Percentiles rank a stretch among this genome's conserved stretches.
Evolutionary conservation across 2,797 vertebrate species (phyloP).

Genomic region (Erpetoichthys calabaricus): DNA sequence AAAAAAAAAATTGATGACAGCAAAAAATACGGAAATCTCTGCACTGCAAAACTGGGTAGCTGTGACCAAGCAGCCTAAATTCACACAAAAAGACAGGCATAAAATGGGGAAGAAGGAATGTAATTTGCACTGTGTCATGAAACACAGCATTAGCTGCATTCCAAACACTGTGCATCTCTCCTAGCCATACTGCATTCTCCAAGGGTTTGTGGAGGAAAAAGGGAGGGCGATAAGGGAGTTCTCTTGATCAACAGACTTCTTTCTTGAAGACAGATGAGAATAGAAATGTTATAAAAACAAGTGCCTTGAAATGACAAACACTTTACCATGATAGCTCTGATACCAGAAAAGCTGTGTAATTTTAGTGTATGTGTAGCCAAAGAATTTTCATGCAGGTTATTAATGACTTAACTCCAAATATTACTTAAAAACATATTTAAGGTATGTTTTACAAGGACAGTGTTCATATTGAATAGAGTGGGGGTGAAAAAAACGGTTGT

Average conservation of each 20-base stretch:
- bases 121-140: conserved; percentile 5
- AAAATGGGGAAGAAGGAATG: conserved; percentile 7
- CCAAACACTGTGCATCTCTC: conserved; percentile 6
- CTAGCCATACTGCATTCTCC: conserved; percentile 6
- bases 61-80: conserved; percentile 5
- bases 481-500: no score
- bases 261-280: conserved; percentile 32
- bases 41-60: no score
- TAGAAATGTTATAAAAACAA: conserved; percentile 37
- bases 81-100: conserved; percentile 9
- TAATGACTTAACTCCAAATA: no score
- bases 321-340: conserved; percentile 16
- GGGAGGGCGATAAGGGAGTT: conserved; percentile 21
- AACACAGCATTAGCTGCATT: conserved; percentile 13
- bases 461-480: no score
- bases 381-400: no score
- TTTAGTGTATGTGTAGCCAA: no score
- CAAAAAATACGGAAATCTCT: no score
- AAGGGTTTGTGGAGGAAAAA: conserved; percentile 11
- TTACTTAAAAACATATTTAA: no score
- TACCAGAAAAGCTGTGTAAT: neutral
- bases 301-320: conserved; percentile 32
- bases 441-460: no score
- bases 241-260: conserved; percentile 32
- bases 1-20: no score